These are phyloP conservation scores for Apamea anceps DNA, from an alignment of 2,888 invertebrate species.

Conservation along the genomic window DNA sequence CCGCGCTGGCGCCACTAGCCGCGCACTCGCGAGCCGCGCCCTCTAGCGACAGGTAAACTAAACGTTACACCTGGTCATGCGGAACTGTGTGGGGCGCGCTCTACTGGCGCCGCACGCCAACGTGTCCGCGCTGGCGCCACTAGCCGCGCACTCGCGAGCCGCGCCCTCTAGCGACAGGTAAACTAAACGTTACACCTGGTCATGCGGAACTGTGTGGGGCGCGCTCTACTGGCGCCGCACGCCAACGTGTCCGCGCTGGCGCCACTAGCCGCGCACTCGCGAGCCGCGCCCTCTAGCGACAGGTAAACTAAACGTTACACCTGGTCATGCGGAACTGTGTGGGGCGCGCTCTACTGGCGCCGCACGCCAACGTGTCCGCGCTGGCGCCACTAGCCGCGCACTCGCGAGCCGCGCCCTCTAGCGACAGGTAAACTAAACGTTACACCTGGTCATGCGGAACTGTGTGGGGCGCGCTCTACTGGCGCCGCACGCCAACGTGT, in stretches of 20 bases:
- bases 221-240: conserved; percentile 80
- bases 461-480: conserved; percentile 71
- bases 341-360: conserved; percentile 76
- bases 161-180: conserved; percentile 72
- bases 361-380: conserved; percentile 78
- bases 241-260: conserved; percentile 75
- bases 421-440: conserved; percentile 70
- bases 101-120: conserved; percentile 82
- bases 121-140: conserved; percentile 71
- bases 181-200: conserved; percentile 65
- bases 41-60: conserved; percentile 70
- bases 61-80: conserved; percentile 70
- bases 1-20: conserved; percentile 70
- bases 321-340: conserved; percentile 75
- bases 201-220: conserved; percentile 69
- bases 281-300: conserved; percentile 65
- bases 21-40: conserved; percentile 68
- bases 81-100: conserved; percentile 69
- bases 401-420: conserved; percentile 59
- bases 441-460: conserved; percentile 75
- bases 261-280: conserved; percentile 68
- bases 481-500: conserved; percentile 80
- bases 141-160: conserved; percentile 68
- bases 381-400: conserved; percentile 70
- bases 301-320: conserved; percentile 65